Base-by-base conservation (phyloP, 2,888 invertebrate genomes). In the Norana najaformis region DNA sequence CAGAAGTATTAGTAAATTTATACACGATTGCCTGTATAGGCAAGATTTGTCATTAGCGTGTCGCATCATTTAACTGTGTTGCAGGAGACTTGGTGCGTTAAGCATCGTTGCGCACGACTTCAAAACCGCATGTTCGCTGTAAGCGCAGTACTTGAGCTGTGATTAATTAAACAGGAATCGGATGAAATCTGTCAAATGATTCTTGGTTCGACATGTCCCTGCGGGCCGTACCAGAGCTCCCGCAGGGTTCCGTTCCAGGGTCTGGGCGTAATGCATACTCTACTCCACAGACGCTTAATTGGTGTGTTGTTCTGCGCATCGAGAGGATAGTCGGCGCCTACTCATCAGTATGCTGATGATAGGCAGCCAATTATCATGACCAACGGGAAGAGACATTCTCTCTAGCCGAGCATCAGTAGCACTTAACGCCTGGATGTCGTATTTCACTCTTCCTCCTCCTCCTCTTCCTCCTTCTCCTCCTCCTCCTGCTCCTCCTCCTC, bases 401-500 rank as follows among this genome's bases (percentile, higher is more conserved):
- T 69, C 69, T n/a, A 69, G 69, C 8, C 6, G 69, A n/a, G 69
- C 30, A 13, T n/a, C 69, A n/a, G n/a, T 69, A n/a, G 69, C 8
- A 69, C 69, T 69, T 13, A 11, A n/a, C 30, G 6, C 69, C 69
- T 69, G 30, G 69, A 69, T 69, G 36, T 34, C 35, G 36, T 38
- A 88, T 13, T n/a, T 88, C 38, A 38, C 88, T 34, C n/a, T 11
- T 23, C 23, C 8, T 88, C 34, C 88, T 30, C 30, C 88, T n/a
- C 30, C 30, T 37, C 18, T n/a, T 47, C 47, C 5, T 16, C 4
- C 69, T 23, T 30, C 30, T 53, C 53, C 30, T 53, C 53, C 4
- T 30, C 23, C 85, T 85, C 85, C 85, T 85, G 6, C 85, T 85
- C 30, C 85, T 85, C 85, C 37, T 83, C 83, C n/a, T 85, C 37